phyloP scores from a whole-genome alignment of 2,113 vertebrate species.

The Pomatorhinus ruficollis region DNA sequence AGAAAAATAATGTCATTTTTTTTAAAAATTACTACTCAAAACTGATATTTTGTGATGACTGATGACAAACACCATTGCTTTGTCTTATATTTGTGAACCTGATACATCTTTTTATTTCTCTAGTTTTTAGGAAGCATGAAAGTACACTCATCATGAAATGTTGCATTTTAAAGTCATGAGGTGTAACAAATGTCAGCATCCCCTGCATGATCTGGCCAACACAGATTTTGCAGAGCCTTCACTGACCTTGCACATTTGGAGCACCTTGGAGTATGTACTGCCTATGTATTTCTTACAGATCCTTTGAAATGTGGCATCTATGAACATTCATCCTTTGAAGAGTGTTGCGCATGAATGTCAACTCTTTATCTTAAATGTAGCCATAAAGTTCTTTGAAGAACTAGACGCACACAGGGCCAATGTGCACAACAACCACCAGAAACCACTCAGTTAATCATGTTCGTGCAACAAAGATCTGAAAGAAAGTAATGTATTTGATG shows the following conservation, averaged over 20 bases:
- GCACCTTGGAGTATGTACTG: rapidly evolving
- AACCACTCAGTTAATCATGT: background rate
- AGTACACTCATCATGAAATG: background rate
- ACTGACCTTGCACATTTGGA: rapidly evolving
- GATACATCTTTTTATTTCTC: background rate
- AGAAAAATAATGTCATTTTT: background rate
- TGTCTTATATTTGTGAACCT: background rate
- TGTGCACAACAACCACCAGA: background rate
- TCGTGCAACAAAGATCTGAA: background rate
- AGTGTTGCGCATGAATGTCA: background rate
- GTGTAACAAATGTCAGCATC: background rate
- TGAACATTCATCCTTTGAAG: background rate
- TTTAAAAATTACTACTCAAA: background rate
- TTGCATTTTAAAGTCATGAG: background rate
- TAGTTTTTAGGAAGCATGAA: background rate
- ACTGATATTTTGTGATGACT: background rate
- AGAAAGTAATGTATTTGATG: background rate
- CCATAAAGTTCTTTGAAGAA: background rate
- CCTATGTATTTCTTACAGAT: background rate
- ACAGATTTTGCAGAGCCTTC: background rate
- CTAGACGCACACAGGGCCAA: background rate
- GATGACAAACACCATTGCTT: background rate
- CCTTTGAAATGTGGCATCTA: background rate
- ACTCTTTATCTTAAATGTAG: background rate
- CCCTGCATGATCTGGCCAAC: rapidly evolving